A percentile compares a stretch with the other conserved stretches of the same genome.
Conservation (phyloP, 2,113 vertebrate genomes). For the Diadophis punctatus region DNA sequence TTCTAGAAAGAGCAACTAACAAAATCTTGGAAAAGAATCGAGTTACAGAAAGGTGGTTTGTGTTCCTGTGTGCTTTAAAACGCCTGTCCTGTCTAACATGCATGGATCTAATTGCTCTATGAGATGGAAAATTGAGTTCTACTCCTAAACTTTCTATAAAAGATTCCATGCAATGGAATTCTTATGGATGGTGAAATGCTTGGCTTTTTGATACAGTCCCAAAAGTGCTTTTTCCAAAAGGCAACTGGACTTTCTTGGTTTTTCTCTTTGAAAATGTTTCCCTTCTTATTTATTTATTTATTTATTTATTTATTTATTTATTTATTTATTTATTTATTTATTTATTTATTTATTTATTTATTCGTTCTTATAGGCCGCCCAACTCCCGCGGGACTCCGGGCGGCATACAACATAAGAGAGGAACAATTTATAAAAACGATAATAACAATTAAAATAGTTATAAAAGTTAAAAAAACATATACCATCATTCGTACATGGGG, state of each 20-base stretch:
- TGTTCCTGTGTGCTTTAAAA: background rate
- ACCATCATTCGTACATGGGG: no score
- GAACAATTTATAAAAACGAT: no score
- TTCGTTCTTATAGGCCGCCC: no score
- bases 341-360: no score
- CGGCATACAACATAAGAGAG: no score
- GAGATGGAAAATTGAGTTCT: rapidly evolving
- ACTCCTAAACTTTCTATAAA: background rate
- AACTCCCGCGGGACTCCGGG: no score
- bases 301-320: no score
- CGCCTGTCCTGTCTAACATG: background rate
- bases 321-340: no score
- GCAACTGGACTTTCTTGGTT: background rate
- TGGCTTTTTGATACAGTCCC: background rate
- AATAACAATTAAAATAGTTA: no score
- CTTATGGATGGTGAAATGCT: background rate
- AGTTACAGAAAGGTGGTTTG: background rate
- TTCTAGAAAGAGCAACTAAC: background rate
- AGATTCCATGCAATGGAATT: rapidly evolving
- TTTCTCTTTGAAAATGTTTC: background rate
- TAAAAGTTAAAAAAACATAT: no score
- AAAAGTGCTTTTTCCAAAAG: background rate
- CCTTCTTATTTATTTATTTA: no score
- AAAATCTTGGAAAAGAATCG: background rate
- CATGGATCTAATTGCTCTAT: background rate